phyloP scores from a whole-genome alignment of 2,888 invertebrate genomes.

The Phrixothrix hirtus region DNA sequence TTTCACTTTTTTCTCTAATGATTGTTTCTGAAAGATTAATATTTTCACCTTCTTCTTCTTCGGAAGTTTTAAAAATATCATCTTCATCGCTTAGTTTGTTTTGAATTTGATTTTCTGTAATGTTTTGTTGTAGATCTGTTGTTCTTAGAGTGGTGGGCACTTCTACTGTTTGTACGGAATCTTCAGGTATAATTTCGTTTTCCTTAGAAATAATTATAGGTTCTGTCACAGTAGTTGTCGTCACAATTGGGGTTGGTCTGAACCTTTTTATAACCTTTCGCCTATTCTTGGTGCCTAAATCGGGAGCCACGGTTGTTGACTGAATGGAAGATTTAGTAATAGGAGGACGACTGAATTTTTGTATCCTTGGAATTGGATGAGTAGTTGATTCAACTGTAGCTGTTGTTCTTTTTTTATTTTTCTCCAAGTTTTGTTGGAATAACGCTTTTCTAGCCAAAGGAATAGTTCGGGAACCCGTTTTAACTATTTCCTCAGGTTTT shows the following conservation, averaged over 20 bases:
- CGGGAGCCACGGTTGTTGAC: background rate
- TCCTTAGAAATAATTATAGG: background rate
- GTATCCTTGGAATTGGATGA: background rate
- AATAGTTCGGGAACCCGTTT: slow-evolving; percentile 34
- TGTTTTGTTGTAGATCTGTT: background rate
- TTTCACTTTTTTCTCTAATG: slow-evolving; percentile 52
- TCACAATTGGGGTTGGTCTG: slow-evolving; percentile 13
- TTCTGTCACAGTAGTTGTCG: background rate
- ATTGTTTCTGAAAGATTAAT: slow-evolving; percentile 55
- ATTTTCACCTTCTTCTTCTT: slow-evolving; percentile 52
- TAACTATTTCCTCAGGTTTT: slow-evolving; percentile 16
- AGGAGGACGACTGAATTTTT: background rate
- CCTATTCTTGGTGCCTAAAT: background rate
- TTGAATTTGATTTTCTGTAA: slow-evolving; percentile 12
- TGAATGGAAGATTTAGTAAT: background rate
- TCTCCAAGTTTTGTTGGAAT: slow-evolving; percentile 24
- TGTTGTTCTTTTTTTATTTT: slow-evolving; percentile 16
- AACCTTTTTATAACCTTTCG: slow-evolving; percentile 26
- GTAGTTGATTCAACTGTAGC: background rate
- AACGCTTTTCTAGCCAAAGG: slow-evolving; percentile 33
- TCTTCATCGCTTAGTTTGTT: slow-evolving; percentile 36
- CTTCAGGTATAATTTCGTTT: background rate
- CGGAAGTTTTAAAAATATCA: slow-evolving; percentile 17
- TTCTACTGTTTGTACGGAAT: background rate
- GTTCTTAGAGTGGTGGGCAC: background rate